Evolutionary conservation across 2,797 vertebrate species (phyloP).

Genomic region (Dryobates pubescens): DNA sequence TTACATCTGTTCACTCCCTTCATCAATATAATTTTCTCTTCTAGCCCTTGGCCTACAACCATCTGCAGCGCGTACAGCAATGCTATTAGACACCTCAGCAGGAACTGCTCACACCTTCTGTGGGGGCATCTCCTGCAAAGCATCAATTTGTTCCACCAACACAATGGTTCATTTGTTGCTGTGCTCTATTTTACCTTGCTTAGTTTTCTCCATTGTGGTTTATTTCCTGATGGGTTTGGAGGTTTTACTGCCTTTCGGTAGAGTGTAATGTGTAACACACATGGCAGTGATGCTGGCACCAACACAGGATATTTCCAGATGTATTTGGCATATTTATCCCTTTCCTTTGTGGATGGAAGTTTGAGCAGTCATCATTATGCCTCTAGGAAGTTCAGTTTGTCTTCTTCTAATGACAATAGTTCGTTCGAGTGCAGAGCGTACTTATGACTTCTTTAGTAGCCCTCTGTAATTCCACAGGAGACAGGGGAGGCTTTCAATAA

Average conservation of each 20-base stretch:
- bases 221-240: conserved; percentile 44
- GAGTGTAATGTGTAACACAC: neutral
- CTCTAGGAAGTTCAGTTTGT: neutral
- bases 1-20: neutral
- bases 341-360: neutral
- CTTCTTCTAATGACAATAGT: neutral
- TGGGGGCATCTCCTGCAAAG: conserved; percentile 49
- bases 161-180: conserved; percentile 55
- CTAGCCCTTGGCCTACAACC: conserved; percentile 54
- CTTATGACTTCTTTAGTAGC: conserved; percentile 8
- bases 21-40: conserved; percentile 1
- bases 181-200: conserved; percentile 55
- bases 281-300: neutral
- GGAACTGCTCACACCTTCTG: conserved; percentile 50
- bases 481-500: conserved; percentile 4
- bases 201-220: conserved; percentile 37
- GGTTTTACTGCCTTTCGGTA: neutral
- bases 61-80: conserved; percentile 9
- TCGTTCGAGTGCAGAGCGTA: conserved; percentile 9
- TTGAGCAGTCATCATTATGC: neutral
- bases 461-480: conserved; percentile 15
- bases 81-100: conserved; percentile 57
- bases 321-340: neutral
- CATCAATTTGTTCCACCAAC: conserved; percentile 62
- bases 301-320: neutral